A percentile compares a stretch with the other conserved stretches of the same genome.
Evolutionary conservation across 2,888 invertebrate species (phyloP).

Genomic region (Synergus laeviventris): DNA sequence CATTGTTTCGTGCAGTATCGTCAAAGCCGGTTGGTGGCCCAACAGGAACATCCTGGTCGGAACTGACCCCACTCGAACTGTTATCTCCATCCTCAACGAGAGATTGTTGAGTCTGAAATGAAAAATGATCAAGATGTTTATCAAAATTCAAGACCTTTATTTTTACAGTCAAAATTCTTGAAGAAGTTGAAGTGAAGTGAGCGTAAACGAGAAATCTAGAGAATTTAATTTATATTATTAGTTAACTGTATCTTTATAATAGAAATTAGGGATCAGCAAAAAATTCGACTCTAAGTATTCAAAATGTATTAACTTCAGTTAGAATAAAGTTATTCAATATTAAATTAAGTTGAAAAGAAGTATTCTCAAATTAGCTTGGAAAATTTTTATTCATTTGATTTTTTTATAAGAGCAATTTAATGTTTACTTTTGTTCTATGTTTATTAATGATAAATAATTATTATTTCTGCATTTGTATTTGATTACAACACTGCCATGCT

Average conservation of each 20-base stretch:
- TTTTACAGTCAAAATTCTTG: background rate
- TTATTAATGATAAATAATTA: background rate
- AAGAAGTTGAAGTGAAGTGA: background rate
- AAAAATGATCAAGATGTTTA: background rate
- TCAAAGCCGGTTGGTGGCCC: constrained; percentile 78
- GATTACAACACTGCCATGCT: constrained; percentile 8
- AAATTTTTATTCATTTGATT: no score
- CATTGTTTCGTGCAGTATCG: constrained; percentile 72
- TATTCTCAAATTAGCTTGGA: no score
- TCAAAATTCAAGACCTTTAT: background rate
- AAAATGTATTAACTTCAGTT: no score
- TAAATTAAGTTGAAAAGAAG: no score
- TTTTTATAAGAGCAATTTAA: no score
- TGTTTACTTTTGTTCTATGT: background rate
- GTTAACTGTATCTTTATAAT: no score
- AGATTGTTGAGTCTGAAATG: constrained; percentile 72
- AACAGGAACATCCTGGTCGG: constrained; percentile 86
- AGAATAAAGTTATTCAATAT: no score
- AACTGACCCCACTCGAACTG: constrained; percentile 91
- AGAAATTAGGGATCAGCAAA: no score
- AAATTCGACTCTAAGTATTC: no score
- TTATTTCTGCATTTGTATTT: background rate
- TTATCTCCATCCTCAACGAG: constrained; percentile 88
- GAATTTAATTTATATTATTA: no score
- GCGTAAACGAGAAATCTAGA: background rate